phyloP scores from a whole-genome alignment of 2,797 vertebrate species.

The Hydrophis major region DNA sequence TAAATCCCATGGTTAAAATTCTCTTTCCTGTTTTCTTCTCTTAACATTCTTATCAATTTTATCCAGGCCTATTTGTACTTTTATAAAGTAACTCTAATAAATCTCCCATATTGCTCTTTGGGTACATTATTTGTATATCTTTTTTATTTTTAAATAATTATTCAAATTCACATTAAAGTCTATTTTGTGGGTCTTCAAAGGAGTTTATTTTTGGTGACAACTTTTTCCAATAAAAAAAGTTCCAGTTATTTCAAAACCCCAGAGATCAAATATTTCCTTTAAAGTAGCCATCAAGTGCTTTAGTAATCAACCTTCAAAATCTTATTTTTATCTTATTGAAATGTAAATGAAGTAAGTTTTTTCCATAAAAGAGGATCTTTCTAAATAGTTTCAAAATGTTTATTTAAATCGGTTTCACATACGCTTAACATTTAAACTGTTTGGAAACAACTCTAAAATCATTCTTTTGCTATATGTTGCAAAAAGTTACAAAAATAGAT shows the following conservation, averaged over 20 bases:
- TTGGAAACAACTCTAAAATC: not conserved
- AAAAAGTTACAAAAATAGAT: not conserved
- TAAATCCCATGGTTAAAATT: not conserved
- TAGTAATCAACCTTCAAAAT: not conserved
- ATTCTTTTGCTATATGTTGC: not conserved
- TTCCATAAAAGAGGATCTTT: not conserved
- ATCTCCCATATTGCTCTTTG: not conserved
- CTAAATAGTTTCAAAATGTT: not conserved
- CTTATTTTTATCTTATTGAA: not conserved
- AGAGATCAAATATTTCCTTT: not conserved
- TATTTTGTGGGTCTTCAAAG: not conserved
- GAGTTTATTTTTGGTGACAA: not conserved
- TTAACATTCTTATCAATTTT: not conserved
- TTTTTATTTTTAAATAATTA: not conserved
- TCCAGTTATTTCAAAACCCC: not conserved
- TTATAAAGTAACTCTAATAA: not conserved
- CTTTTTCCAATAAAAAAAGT: not conserved
- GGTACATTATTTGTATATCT: not conserved
- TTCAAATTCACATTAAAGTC: not conserved
- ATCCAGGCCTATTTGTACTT: not conserved
- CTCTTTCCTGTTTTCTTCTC: not conserved
- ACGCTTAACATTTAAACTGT: not conserved
- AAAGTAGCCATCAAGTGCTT: not conserved
- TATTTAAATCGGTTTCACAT: not conserved
- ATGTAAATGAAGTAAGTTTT: not conserved